A percentile compares a stretch with the other conserved stretches of the same genome.
Evolutionary conservation across 2,113 vertebrate genomes (phyloP).

Genomic region (Hemicordylus capensis): DNA sequence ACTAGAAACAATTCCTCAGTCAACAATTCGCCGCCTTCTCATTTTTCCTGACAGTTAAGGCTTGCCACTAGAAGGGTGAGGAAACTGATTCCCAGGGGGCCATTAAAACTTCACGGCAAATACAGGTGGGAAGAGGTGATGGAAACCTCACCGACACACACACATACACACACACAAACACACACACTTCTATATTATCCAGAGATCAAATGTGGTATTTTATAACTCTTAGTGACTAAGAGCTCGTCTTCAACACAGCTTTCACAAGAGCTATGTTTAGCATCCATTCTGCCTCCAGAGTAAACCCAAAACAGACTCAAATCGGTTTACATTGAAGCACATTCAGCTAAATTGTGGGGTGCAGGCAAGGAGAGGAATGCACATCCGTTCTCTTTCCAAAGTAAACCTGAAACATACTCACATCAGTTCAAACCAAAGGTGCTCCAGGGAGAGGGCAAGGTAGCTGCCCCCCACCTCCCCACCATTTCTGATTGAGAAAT

Average conservation of each 20-base stretch:
- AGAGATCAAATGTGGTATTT: conserved; percentile 52
- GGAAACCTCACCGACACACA: background rate
- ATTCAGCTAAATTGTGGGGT: background rate
- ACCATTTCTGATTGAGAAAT: too few species aligned
- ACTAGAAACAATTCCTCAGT: too few species aligned
- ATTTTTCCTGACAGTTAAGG: conserved; percentile 4
- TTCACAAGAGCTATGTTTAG: conserved; percentile 53
- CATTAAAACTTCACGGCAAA: conserved; percentile 30
- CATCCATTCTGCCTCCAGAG: conserved; percentile 30
- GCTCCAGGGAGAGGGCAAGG: too few species aligned
- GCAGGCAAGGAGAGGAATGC: background rate
- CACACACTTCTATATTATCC: conserved; percentile 30
- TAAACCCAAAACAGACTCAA: background rate
- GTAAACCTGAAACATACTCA: too few species aligned
- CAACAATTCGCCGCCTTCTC: background rate
- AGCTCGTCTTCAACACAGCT: conserved; percentile 17
- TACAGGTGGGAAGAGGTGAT: conserved; percentile 18
- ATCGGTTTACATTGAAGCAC: background rate
- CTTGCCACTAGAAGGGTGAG: conserved; percentile 26
- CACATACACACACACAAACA: background rate
- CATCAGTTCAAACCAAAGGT: too few species aligned
- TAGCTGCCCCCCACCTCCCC: too few species aligned
- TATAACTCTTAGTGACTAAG: conserved; percentile 46
- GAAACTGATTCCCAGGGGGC: conserved; percentile 42
- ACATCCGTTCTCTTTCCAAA: background rate